Percentiles rank a stretch among this genome's conserved stretches.
These are phyloP conservation scores for Cavia porcellus DNA, from an alignment of 2,113 vertebrate species.

Conservation along the genomic window DNA sequence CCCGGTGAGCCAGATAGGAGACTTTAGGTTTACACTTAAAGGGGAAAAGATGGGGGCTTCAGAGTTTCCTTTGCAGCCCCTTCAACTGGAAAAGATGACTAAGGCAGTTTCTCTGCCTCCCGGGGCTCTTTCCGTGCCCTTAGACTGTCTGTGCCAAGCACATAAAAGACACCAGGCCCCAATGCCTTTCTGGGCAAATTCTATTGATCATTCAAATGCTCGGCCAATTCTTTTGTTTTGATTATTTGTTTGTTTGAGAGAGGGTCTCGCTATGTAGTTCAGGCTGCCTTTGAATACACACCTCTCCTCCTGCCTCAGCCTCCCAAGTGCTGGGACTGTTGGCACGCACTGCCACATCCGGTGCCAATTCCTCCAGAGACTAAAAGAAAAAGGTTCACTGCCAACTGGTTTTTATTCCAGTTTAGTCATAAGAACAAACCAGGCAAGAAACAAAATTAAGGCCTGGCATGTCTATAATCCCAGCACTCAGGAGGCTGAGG, in stretches of 20 bases:
- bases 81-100: not conserved
- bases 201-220: not conserved
- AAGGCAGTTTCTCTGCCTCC: not conserved
- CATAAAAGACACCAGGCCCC: slow-evolving; percentile 6
- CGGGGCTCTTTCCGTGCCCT: not conserved
- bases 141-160: rapidly evolving
- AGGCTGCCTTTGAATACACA: not conserved
- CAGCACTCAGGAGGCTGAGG: not conserved
- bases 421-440: not conserved
- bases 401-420: too few relatives aligned
- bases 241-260: not conserved
- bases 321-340: not conserved
- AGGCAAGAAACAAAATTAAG: not conserved
- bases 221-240: not conserved
- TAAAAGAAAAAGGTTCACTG: not conserved
- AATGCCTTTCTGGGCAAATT: not conserved
- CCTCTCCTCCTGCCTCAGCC: not conserved
- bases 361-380: not conserved
- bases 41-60: not conserved
- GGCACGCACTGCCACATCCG: not conserved
- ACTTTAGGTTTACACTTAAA: not conserved
- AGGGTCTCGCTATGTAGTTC: not conserved
- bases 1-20: not conserved
- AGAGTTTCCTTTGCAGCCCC: not conserved
- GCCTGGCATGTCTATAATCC: not conserved